A percentile compares a stretch with the other conserved stretches of the same genome.
Evolutionary conservation across 1,140 invertebrate genomes (phyloP).

Genomic region (Philaenus spumarius): DNA sequence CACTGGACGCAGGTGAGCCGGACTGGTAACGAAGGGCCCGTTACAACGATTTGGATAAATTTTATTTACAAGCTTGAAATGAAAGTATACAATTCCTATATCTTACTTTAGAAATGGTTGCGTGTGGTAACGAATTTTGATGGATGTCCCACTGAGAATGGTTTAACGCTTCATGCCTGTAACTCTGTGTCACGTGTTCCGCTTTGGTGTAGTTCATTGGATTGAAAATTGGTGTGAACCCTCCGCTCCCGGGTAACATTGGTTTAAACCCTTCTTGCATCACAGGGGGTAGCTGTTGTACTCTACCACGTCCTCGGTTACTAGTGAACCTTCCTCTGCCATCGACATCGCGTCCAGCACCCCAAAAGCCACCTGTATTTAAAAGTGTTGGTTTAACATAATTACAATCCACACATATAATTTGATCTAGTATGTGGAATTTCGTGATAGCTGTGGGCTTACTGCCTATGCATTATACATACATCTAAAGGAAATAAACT

Average conservation of each 20-base stretch:
- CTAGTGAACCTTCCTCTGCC: constrained; percentile 35
- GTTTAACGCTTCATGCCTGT: background rate
- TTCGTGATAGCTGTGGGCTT: no score
- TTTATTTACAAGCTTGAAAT: no score
- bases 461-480: no score
- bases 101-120: constrained; percentile 16
- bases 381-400: no score
- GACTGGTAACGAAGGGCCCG: no score
- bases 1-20: no score
- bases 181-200: background rate
- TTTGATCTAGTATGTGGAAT: no score
- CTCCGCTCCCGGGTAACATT: constrained; percentile 58
- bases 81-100: no score
- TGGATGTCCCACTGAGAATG: background rate
- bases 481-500: no score
- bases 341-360: constrained; percentile 44
- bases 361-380: constrained; percentile 51
- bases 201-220: constrained; percentile 37
- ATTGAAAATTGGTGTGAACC: constrained; percentile 60
- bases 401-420: no score
- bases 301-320: constrained; percentile 19
- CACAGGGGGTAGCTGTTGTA: constrained; percentile 22
- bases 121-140: constrained; percentile 15
- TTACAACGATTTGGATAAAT: no score
- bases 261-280: constrained; percentile 55